Base-by-base conservation (phyloP, 2,888 invertebrate species). In the Hybos culiciformis region DNA sequence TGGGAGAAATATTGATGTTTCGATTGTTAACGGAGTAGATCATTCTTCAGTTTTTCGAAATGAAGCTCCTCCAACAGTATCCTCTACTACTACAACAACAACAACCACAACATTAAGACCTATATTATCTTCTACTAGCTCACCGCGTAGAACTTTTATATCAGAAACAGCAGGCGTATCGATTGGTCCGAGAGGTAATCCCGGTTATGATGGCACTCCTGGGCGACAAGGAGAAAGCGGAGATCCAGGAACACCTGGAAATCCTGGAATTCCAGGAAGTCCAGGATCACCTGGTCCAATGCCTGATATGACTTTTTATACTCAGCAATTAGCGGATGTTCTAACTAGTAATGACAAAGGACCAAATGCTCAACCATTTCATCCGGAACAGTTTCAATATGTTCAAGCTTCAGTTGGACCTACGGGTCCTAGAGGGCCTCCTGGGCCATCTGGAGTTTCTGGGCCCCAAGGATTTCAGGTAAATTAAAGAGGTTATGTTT, bases 381-480 rank as follows among this genome's bases (percentile, higher is more conserved):
- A 75, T 33, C 78, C 80, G 0, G 78, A 78, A 53, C 72, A 75
- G 15, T 82, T 81, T 55, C 77, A 80, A 54, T 86, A 83, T 62
- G 66, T 86, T 60, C 85, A 85, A 65, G 80, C 85, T 15, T 78
- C 83, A 53, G 80, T 83, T 2, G 86, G 86, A 6, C 78, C 83
- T 12, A 74, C 80, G 15, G 91, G 92, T 29, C 75, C 83, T 1
- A 70, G 85, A 57, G 91, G 92, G 50, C 73, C 82, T 34, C 75
- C 80, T 53, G 90, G 86, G 70, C 67, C 60, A 37, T 44, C 57
- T 9, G 78, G 77, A 5, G 56, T 73, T 4, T 61, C 74, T 1
- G 83, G 83, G 2, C 81, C 84, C 0, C 82, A 83, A 65, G 88
- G 88, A 12, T 86, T 87, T 51, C 85, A 86, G 69, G 58, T 19